Evolutionary conservation across 2,888 invertebrate genomes (phyloP).

Genomic region (Andrena camellia): DNA sequence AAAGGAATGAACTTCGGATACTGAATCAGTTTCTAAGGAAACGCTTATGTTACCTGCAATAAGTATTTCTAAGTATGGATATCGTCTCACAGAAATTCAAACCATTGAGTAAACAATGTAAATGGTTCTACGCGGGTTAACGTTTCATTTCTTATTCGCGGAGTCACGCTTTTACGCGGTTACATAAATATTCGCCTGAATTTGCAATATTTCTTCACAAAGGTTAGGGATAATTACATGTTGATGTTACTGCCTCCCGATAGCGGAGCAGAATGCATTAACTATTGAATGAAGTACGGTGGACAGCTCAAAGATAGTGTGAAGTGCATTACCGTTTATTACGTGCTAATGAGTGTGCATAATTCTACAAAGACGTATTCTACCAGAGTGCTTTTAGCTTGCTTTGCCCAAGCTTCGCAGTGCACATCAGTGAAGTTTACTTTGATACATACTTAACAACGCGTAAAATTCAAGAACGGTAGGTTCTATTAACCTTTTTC

Average conservation of each 20-base stretch:
- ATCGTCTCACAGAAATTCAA: neutral
- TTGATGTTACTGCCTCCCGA: conserved; percentile 33
- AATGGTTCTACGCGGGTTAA: neutral
- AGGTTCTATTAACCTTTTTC: conserved; percentile 40
- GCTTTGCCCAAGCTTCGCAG: conserved; percentile 44
- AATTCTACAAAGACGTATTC: conserved; percentile 69
- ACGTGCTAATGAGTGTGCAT: conserved; percentile 71
- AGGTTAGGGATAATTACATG: conserved; percentile 32
- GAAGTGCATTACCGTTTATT: conserved; percentile 64
- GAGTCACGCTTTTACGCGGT: neutral
- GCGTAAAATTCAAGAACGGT: conserved; percentile 65
- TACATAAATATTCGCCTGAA: conserved; percentile 7
- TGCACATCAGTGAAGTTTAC: conserved; percentile 55
- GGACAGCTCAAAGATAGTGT: conserved; percentile 61
- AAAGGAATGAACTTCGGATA: neutral
- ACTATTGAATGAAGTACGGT: conserved; percentile 63
- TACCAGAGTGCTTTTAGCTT: conserved; percentile 55
- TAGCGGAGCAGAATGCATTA: conserved; percentile 56
- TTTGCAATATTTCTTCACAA: conserved; percentile 18
- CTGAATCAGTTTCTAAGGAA: neutral
- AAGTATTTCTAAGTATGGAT: neutral
- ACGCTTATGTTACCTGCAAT: neutral
- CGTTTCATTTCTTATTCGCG: neutral
- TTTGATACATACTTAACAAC: conserved; percentile 61
- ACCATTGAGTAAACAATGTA: neutral